Conservation (phyloP, 2,888 invertebrate species). For the Synergus gifuensis region DNA sequence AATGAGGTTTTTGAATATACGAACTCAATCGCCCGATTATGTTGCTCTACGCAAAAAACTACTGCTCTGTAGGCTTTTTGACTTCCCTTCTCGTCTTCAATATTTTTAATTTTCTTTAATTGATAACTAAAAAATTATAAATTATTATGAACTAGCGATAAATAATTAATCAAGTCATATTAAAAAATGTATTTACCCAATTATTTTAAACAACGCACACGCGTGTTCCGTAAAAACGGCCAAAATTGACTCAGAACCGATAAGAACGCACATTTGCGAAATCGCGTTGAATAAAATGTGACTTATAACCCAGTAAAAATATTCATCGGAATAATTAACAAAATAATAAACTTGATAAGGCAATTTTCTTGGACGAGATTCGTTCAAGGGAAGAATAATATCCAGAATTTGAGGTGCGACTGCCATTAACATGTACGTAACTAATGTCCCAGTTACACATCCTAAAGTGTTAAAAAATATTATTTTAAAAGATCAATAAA, state of each 20-base stretch:
- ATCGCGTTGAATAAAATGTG: background rate
- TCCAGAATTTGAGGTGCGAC: background rate
- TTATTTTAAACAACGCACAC: background rate
- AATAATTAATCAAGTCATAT: background rate
- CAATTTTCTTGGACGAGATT: background rate
- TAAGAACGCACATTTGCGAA: background rate
- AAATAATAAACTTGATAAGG: background rate
- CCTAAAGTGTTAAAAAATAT: background rate
- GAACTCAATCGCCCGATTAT: slow-evolving; percentile 18
- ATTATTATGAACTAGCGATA: background rate
- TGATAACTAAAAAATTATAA: background rate
- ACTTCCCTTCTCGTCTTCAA: background rate
- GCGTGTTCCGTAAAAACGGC: slow-evolving; percentile 16
- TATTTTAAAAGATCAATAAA: no score
- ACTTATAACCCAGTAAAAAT: slow-evolving; percentile 5
- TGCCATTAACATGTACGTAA: slow-evolving; percentile 3
- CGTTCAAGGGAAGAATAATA: background rate
- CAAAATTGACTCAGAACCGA: slow-evolving; percentile 1
- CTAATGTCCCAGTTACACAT: background rate
- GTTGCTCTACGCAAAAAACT: slow-evolving; percentile 4
- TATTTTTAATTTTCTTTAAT: background rate
- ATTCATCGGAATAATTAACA: slow-evolving; percentile 5
- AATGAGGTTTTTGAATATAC: background rate
- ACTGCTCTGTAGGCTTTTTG: background rate
- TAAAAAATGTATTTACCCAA: background rate